Percentiles rank a stretch among this genome's conserved stretches.
Conservation (phyloP, 2,888 invertebrate genomes). For the Adelognathus sp. region DNA sequence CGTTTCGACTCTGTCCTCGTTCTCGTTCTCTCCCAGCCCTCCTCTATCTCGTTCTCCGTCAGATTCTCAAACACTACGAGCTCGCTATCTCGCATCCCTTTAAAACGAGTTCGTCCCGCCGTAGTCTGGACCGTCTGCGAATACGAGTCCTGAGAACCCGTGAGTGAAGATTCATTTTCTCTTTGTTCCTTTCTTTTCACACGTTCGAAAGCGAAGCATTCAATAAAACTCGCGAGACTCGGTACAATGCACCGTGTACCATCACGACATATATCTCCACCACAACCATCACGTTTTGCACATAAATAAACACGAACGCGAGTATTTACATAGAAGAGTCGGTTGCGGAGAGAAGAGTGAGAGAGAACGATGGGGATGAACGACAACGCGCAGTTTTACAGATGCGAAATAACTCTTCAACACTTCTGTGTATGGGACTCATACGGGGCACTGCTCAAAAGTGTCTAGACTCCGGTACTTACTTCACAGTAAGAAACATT, state of each 20-base stretch:
- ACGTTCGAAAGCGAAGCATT: conserved; percentile 66
- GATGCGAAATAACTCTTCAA: conserved; percentile 45
- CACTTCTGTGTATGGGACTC: conserved; percentile 2
- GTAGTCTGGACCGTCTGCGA: conserved; percentile 71
- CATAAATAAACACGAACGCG: conserved; percentile 56
- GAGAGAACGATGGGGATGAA: neutral
- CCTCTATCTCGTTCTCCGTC: conserved; percentile 10
- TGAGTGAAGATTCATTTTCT: conserved; percentile 75
- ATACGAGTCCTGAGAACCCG: conserved; percentile 74
- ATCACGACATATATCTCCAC: conserved; percentile 63
- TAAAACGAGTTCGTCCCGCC: conserved; percentile 76
- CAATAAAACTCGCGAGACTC: conserved; percentile 24
- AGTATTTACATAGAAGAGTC: conserved; percentile 51
- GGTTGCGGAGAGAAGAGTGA: neutral
- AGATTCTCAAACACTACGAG: too few species aligned
- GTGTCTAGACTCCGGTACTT: conserved; percentile 31
- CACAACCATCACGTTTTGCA: conserved; percentile 22
- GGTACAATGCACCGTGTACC: conserved; percentile 54
- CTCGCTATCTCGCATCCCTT: conserved; percentile 67
- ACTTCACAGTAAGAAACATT: neutral
- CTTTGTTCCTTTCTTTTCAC: conserved; percentile 76
- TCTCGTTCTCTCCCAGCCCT: neutral
- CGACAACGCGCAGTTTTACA: conserved; percentile 21
- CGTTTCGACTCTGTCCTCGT: too few species aligned
- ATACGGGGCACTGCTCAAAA: conserved; percentile 16